phyloP scores from a whole-genome alignment of 2,888 invertebrate genomes.

The Pristionchus arcanus region DNA sequence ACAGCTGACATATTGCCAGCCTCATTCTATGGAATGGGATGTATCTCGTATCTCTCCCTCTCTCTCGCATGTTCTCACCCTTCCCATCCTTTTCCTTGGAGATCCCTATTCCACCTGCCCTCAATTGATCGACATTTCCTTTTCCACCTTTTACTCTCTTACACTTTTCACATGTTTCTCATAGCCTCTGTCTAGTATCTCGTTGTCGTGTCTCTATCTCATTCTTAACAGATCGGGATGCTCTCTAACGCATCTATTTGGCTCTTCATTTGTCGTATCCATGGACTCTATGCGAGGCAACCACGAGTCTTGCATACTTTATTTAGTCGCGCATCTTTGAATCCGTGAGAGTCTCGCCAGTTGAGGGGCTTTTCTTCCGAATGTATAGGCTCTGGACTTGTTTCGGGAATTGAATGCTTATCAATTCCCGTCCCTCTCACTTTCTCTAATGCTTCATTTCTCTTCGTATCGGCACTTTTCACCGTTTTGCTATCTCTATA shows the following conservation, averaged over 20 bases:
- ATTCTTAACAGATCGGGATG: not conserved
- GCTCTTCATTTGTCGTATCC: conserved; percentile 2
- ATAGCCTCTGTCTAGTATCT: not conserved
- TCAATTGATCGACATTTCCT: not conserved
- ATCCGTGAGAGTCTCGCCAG: not conserved
- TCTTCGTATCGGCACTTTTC: not conserved
- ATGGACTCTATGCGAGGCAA: not conserved
- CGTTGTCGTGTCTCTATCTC: not conserved
- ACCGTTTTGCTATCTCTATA: not conserved
- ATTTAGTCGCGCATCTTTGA: not conserved
- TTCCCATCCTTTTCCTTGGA: not conserved
- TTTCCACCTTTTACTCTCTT: too few relatives aligned
- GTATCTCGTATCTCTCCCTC: not conserved
- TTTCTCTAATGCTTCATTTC: not conserved
- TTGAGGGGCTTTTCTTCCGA: not conserved
- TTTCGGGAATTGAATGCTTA: conserved; percentile 9
- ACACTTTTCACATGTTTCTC: not conserved
- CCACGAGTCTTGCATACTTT: too few relatives aligned
- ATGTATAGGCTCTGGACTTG: not conserved
- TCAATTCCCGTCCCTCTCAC: not conserved
- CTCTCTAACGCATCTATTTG: not conserved
- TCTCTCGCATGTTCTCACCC: not conserved
- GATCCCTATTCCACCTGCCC: not conserved
- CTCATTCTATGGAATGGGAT: not conserved
- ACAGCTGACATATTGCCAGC: conserved; percentile 24